Evolutionary conservation across 2,888 invertebrate genomes (phyloP).

Genomic region (Drosophila parthenogenetica): DNA sequence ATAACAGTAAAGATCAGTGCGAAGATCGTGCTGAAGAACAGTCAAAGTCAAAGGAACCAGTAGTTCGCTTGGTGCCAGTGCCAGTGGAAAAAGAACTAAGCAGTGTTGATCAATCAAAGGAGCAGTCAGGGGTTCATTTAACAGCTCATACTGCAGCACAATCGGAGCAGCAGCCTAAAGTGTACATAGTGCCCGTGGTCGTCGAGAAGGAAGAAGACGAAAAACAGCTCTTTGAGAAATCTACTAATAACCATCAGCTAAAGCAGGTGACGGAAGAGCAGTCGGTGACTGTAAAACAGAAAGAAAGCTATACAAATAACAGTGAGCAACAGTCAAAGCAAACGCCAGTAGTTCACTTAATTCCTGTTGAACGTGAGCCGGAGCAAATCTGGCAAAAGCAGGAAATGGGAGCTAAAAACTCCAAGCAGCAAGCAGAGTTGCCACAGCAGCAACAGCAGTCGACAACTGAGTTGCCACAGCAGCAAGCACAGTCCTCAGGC

Average conservation of each 20-base stretch:
- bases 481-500: slow-evolving; percentile 51
- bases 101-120: background rate
- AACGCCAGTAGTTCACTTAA: slow-evolving; percentile 12
- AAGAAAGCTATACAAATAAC: background rate
- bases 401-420: slow-evolving; percentile 69
- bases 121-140: background rate
- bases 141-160: background rate
- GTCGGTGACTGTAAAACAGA: background rate
- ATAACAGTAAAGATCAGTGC: background rate
- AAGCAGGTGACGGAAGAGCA: background rate
- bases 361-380: slow-evolving; percentile 24
- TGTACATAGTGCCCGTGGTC: slow-evolving; percentile 34
- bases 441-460: slow-evolving; percentile 18
- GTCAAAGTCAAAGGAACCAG: background rate
- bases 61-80: background rate
- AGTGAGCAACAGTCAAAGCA: slow-evolving; percentile 4
- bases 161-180: slow-evolving; percentile 15
- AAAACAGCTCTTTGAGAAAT: too few relatives aligned
- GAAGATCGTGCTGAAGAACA: background rate
- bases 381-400: background rate
- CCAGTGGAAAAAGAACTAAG: background rate
- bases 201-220: slow-evolving; percentile 18
- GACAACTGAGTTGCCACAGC: slow-evolving; percentile 18
- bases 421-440: slow-evolving; percentile 45
- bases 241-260: background rate